Evolutionary conservation across 2,797 vertebrate species (phyloP).

Genomic region (Thalassophryne amazonica): DNA sequence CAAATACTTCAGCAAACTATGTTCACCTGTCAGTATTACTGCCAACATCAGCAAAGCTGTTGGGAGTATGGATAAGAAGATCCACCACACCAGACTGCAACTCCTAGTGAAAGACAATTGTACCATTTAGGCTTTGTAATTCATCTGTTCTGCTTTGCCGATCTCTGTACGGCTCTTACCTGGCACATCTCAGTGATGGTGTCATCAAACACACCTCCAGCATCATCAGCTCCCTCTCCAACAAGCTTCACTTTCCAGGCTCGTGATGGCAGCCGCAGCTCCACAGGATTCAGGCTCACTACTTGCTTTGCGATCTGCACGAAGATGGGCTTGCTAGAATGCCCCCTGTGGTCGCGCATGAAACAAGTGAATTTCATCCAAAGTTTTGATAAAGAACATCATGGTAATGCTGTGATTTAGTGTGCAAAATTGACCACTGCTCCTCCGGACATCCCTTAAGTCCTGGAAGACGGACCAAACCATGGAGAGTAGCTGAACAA

Average conservation of each 20-base stretch:
- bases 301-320: conserved; percentile 85
- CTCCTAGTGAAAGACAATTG: conserved; percentile 64
- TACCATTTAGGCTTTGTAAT: not conserved
- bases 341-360: conserved; percentile 64
- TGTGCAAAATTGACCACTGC: too few relatives aligned
- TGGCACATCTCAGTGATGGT: conserved; percentile 87
- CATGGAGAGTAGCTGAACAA: not conserved
- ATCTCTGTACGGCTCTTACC: conserved; percentile 47
- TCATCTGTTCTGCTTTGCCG: not conserved
- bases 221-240: conserved; percentile 82
- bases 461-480: not conserved
- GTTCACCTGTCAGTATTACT: conserved; percentile 82
- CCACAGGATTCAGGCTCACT: conserved; percentile 79
- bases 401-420: not conserved
- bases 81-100: conserved; percentile 81
- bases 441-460: too few relatives aligned
- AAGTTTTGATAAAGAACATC: not conserved
- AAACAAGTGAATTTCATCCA: not conserved
- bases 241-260: conserved; percentile 87
- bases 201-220: conserved; percentile 84
- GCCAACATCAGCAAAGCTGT: conserved; percentile 82
- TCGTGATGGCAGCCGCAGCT: conserved; percentile 81
- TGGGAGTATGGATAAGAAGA: conserved; percentile 82
- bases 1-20: not conserved
- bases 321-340: conserved; percentile 83